Conservation (phyloP, 2,888 invertebrate species). For the Mamestra brassicae region DNA sequence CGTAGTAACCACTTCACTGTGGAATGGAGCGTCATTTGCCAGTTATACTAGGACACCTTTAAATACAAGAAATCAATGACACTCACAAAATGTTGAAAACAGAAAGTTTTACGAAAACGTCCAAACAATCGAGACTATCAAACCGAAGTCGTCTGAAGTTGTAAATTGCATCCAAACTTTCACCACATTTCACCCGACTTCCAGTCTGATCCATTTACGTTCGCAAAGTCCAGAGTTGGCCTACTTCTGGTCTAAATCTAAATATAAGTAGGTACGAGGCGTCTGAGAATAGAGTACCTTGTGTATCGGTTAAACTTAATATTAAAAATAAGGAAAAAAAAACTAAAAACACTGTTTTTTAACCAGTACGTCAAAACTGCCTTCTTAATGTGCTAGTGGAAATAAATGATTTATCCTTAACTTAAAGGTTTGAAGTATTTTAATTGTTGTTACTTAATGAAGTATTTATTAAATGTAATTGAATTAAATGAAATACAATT, state of each 20-base stretch:
- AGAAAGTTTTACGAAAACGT: conserved; percentile 32
- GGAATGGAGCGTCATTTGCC: not conserved
- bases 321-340: not conserved
- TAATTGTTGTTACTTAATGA: too few species aligned
- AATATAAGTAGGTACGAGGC: conserved; percentile 36
- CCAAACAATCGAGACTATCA: conserved; percentile 45
- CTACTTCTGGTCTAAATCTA: conserved; percentile 44
- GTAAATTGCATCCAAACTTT: conserved; percentile 58
- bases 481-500: too few species aligned
- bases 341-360: too few species aligned
- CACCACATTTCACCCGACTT: conserved; percentile 54
- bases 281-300: conserved; percentile 3
- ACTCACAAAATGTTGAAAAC: conserved; percentile 21
- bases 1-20: not conserved
- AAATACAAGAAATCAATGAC: conserved; percentile 8
- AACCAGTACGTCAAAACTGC: too few species aligned
- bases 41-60: not conserved
- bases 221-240: conserved; percentile 34
- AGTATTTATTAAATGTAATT: too few species aligned
- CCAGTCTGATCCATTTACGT: conserved; percentile 47
- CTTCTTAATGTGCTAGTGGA: too few species aligned
- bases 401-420: too few species aligned
- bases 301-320: not conserved
- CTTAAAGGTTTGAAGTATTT: too few species aligned
- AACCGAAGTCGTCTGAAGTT: conserved; percentile 43